Evolutionary conservation across 2,113 vertebrate genomes (phyloP), one percentile per base, ranked within the genome.

Genomic region (Rhombomys opimus): DNA sequence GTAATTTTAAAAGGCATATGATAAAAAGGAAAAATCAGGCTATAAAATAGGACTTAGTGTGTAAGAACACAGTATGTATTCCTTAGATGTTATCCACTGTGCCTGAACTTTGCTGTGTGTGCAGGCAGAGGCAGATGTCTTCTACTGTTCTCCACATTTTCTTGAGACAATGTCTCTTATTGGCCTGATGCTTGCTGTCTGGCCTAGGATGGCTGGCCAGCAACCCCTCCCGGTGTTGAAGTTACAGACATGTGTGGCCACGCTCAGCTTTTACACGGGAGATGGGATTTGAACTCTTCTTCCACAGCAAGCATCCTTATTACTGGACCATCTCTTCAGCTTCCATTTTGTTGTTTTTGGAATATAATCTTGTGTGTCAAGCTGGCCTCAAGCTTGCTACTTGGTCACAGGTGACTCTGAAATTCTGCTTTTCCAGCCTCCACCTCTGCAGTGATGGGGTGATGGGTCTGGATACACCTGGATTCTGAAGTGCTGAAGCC

Each of bases 11-110:
- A 78, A 92, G 8, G 82, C 87, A 91, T 72, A 59, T 57, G 75
- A 61, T 73, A 91, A 88, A 85, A 86, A 8, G 63, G 63, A 11
- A 38, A 88, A 91, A 67, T 4, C 1, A 72, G 22, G 65, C 5
- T 94, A 72, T 72, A 70, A 46, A 86, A 73, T 32, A 84, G 15
- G 77, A 84, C 77, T 95, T 85, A 81, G 32, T 77, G 4, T 65
- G 13, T 59, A 22, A 54, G 17, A 93, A 77, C 65, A 76, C 22
- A 78, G 12, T 17, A 76, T 27, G 52, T 65, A 9, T 59, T n/a
- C 93, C 63, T 50, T 72, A 82, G 3, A 96, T 30, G 7, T 41
- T 73, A 73, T 50, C 46, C 41, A 93, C 20, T 67, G 7, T 54
- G 75, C 32, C 17, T 96, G 57, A 86, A 89, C 22, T 80, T 50